These are phyloP conservation scores for Ophion ventricosus DNA, from an alignment of 2,888 invertebrate genomes.

Conservation along the genomic window DNA sequence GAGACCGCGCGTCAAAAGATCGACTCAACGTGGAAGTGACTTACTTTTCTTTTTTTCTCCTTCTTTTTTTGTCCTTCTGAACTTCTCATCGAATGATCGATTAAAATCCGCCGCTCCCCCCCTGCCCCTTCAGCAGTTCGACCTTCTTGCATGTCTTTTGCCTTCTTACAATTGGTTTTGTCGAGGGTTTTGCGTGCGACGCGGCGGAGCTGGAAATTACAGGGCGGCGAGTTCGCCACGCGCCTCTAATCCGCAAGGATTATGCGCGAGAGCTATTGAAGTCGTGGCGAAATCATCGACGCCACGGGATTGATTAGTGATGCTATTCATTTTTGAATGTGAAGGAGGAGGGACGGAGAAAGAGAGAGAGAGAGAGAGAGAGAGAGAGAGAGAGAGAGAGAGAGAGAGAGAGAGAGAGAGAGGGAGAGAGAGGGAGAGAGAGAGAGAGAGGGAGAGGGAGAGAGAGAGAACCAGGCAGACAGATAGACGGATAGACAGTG, in stretches of 20 bases:
- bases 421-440: background rate
- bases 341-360: background rate
- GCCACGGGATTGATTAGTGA: background rate
- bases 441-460: too few species aligned
- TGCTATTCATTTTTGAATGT: slow-evolving; percentile 16
- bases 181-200: slow-evolving; percentile 1
- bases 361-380: background rate
- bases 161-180: slow-evolving; percentile 4
- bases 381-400: background rate
- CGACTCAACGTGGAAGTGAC: background rate
- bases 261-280: background rate
- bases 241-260: background rate
- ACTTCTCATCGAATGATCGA: background rate
- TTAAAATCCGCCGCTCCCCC: background rate
- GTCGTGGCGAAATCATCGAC: background rate
- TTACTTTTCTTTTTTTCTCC: background rate
- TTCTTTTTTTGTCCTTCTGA: background rate
- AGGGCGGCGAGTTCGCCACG: slow-evolving; percentile 22
- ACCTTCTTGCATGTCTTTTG: background rate
- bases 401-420: background rate
- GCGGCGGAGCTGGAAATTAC: slow-evolving; percentile 21
- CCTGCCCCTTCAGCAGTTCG: background rate
- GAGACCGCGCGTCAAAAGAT: background rate
- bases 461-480: too few species aligned
- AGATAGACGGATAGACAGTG: too few species aligned